Conservation (phyloP, 2,797 vertebrate species). For the Helarctos malayanus region DNA sequence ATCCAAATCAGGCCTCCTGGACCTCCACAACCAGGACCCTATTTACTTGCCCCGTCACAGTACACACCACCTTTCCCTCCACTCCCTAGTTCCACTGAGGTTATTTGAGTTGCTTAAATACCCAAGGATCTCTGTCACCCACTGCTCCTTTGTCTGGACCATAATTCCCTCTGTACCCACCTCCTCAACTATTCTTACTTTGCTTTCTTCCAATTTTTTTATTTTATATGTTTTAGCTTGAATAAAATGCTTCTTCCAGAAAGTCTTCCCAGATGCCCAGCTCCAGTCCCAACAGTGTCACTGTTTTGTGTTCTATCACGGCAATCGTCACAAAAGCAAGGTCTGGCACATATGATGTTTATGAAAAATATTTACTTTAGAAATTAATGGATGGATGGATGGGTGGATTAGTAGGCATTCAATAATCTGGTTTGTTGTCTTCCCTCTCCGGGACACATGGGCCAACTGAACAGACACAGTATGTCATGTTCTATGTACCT, state of each 20-base stretch:
- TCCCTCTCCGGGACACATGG: neutral
- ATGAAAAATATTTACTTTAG: conserved; percentile 2
- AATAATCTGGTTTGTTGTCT: neutral
- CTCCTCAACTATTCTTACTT: neutral
- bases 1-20: neutral
- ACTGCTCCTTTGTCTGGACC: neutral
- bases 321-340: neutral
- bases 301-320: neutral
- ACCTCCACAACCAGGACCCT: neutral
- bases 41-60: neutral
- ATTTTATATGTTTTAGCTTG: neutral
- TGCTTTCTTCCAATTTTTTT: neutral
- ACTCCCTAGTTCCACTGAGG: neutral
- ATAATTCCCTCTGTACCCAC: neutral
- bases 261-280: neutral
- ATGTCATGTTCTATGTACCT: neutral
- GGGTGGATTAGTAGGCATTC: neutral
- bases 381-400: neutral
- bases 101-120: neutral
- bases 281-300: neutral
- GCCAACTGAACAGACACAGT: conserved; percentile 17
- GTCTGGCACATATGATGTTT: neutral
- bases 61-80: neutral
- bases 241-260: neutral
- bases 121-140: neutral